Percentiles rank a stretch among this genome's conserved stretches.
Evolutionary conservation across 1,140 invertebrate genomes (phyloP).

Genomic region (Drosophila mayri): DNA sequence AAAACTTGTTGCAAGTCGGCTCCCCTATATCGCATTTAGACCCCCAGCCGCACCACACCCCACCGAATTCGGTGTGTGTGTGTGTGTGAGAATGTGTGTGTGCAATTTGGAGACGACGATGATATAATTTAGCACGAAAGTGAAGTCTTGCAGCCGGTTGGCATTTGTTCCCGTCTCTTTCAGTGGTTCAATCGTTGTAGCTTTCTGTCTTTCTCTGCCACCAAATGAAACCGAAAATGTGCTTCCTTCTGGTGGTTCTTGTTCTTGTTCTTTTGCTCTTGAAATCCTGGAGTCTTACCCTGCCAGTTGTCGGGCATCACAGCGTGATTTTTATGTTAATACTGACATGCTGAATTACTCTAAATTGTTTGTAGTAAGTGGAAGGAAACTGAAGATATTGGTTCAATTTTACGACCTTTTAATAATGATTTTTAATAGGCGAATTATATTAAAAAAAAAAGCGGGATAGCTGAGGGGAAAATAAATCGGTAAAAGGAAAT

Average conservation of each 20-base stretch:
- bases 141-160: conserved; percentile 75
- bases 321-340: conserved; percentile 37
- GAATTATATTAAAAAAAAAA: not conserved
- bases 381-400: conserved; percentile 7
- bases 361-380: conserved; percentile 17
- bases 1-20: conserved; percentile 73
- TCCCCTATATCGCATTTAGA: conserved; percentile 53
- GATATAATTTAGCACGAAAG: conserved; percentile 82
- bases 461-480: not conserved
- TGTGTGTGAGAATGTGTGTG: conserved; percentile 36
- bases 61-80: conserved; percentile 7
- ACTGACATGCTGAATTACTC: conserved; percentile 27
- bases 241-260: conserved; percentile 10
- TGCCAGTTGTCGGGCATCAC: conserved; percentile 26
- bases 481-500: not conserved
- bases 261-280: conserved; percentile 26
- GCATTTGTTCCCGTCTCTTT: conserved; percentile 17
- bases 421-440: conserved; percentile 6
- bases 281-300: conserved; percentile 18
- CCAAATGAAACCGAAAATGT: conserved; percentile 76
- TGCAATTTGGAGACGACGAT: conserved; percentile 74
- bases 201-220: conserved; percentile 7
- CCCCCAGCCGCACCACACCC: conserved; percentile 6
- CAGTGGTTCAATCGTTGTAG: not conserved
- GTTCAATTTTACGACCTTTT: not conserved